Conservation (phyloP, 2,113 vertebrate genomes). For the Drymodes brunneopygia region DNA sequence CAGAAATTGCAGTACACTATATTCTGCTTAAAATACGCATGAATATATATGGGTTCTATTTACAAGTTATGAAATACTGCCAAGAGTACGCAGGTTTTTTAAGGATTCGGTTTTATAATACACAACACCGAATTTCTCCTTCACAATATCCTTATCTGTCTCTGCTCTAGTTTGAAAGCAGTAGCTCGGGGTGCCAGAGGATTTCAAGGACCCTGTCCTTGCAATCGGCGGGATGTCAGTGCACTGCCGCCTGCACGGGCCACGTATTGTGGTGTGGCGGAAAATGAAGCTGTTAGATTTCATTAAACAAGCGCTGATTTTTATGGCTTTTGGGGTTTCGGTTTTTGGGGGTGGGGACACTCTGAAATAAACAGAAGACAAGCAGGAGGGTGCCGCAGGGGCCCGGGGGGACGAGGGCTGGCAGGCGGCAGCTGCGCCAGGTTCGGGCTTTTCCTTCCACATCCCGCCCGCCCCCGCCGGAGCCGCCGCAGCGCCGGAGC, state of each 20-base stretch:
- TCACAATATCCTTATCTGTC: constrained; percentile 8
- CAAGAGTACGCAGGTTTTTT: neutral
- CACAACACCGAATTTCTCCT: neutral
- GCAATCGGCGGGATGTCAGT: neutral
- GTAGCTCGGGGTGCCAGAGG: neutral
- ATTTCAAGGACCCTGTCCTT: neutral
- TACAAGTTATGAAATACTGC: neutral
- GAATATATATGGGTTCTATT: constrained; percentile 20
- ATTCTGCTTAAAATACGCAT: neutral
- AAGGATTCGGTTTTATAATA: neutral
- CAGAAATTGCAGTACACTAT: neutral
- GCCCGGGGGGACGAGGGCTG: neutral
- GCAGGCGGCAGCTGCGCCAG: neutral
- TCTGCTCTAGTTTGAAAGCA: neutral
- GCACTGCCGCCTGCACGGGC: neutral
- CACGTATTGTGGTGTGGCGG: accelerated
- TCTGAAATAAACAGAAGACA: neutral
- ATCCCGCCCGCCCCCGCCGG: neutral
- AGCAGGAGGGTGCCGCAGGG: neutral
- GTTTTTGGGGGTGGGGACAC: too few relatives aligned
- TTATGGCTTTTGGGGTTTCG: neutral
- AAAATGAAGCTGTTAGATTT: neutral
- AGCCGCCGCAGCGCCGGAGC: neutral
- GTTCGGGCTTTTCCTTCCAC: neutral
- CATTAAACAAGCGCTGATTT: neutral